Base-by-base conservation (phyloP, 2,888 invertebrate species). In the Hemithea aestivaria region DNA sequence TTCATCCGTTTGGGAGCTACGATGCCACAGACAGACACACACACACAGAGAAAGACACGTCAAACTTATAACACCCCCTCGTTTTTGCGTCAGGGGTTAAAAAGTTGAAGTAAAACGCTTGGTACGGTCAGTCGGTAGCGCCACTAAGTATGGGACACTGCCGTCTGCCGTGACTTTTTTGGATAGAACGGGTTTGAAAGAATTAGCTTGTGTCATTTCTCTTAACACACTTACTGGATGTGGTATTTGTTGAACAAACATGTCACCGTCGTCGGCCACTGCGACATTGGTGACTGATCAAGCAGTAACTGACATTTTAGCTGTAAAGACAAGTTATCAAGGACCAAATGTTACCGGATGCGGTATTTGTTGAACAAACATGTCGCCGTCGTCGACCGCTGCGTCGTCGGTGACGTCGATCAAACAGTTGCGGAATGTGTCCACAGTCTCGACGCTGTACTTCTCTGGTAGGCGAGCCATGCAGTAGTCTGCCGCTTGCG, bases 401-500 rank as follows among this genome's bases (percentile, higher is more conserved):
- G 62, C 51, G 0, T 77, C 70, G 40, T 87, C 83, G 0, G 78
- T 81, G 52, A 90, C 78, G 4, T 69, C 65, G 1, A 74, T 60
- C 0, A 81, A 62, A 1, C 53, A 30, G 0, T 67, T 60, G 1
- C 56, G 62, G 20, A 81, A 57, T 0, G 25, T 20, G 0, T 68
- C 54, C 0, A 46, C 41, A 0, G 38, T 41, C 0, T 47, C 35
- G n/a, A 51, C 29, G 0, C 38, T 44, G 8, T 57, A 53, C 0
- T 58, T 65, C 0, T 74, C 69, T 0, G 70, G 69, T 0, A 85
- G 32, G 0, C 71, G 63, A 0, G 66, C 52, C 2, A 73, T 42
- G 26, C 89, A 73, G 20, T 68, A 68, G 29, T 90, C 89, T 0
- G 73, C 71, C 0, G 89, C 88, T 0, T 76, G 51, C 0, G 79